Percentiles rank a stretch among this genome's conserved stretches.
These are phyloP conservation scores for Philopedon plagiatum DNA, from an alignment of 2,888 invertebrate species.

Conservation along the genomic window DNA sequence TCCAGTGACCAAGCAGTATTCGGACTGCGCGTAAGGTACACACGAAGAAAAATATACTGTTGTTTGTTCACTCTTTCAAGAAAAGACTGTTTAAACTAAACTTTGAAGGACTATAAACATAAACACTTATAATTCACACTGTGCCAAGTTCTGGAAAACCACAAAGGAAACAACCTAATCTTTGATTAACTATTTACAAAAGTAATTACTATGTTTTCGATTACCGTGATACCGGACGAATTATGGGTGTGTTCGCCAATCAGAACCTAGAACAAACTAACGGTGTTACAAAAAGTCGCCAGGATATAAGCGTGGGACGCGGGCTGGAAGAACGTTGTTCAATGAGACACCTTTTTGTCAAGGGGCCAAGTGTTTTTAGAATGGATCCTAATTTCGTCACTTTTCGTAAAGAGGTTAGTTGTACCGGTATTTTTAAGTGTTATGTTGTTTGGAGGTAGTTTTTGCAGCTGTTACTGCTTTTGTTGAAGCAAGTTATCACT, in stretches of 20 bases:
- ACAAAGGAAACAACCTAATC: too few relatives aligned
- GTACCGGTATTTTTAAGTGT: conserved; percentile 21
- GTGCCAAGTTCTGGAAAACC: too few relatives aligned
- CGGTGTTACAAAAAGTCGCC: conserved; percentile 4
- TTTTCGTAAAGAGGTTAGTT: conserved; percentile 39
- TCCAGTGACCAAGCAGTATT: too few relatives aligned
- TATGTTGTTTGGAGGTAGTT: not conserved
- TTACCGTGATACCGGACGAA: too few relatives aligned
- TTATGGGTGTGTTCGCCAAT: not conserved
- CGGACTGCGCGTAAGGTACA: too few relatives aligned
- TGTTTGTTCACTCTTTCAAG: too few relatives aligned
- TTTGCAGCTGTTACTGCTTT: not conserved
- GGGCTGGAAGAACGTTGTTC: conserved; percentile 25
- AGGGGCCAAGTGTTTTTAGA: conserved; percentile 43
- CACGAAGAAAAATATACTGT: too few relatives aligned
- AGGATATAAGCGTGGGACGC: conserved; percentile 19
- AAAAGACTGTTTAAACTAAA: too few relatives aligned
- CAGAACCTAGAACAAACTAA: conserved; percentile 14
- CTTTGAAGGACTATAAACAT: too few relatives aligned
- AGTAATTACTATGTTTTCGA: too few relatives aligned
- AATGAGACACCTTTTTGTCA: conserved; percentile 46
- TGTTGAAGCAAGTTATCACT: not conserved
- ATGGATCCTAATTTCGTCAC: conserved; percentile 35
- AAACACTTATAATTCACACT: too few relatives aligned
- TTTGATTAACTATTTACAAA: too few relatives aligned